A percentile compares a stretch with the other conserved stretches of the same genome.
These are phyloP conservation scores for Podarcis siculus DNA, from an alignment of 2,797 vertebrate species.

Conservation along the genomic window DNA sequence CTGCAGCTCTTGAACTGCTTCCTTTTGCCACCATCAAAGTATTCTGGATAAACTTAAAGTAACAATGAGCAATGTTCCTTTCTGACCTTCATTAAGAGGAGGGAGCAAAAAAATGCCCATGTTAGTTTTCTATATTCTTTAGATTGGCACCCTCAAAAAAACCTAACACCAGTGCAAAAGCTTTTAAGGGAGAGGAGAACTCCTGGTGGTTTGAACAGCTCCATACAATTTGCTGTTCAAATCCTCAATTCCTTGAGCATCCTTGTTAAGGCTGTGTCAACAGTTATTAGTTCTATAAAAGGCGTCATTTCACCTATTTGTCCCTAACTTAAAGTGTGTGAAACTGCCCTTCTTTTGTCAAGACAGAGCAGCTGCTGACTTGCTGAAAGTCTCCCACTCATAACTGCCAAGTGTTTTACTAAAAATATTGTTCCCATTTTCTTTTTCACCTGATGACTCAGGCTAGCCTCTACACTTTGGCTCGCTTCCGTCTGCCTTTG, in stretches of 20 bases:
- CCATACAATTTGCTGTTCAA: neutral
- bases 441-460: neutral
- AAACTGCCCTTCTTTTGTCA: neutral
- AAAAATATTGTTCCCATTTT: neutral
- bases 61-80: neutral
- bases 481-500: constrained; percentile 7
- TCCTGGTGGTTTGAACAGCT: neutral
- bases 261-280: neutral
- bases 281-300: neutral
- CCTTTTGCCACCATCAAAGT: neutral
- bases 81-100: neutral
- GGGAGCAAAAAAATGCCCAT: neutral
- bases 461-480: neutral
- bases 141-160: neutral
- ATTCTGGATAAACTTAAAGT: neutral
- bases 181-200: neutral
- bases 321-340: neutral
- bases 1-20: neutral
- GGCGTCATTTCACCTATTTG: neutral
- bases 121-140: neutral
- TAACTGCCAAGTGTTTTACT: neutral
- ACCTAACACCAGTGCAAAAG: neutral
- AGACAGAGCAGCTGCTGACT: neutral
- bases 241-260: neutral
- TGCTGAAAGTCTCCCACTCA: neutral